phyloP scores from a whole-genome alignment of 2,113 vertebrate species.

The Irena cyanogastra region DNA sequence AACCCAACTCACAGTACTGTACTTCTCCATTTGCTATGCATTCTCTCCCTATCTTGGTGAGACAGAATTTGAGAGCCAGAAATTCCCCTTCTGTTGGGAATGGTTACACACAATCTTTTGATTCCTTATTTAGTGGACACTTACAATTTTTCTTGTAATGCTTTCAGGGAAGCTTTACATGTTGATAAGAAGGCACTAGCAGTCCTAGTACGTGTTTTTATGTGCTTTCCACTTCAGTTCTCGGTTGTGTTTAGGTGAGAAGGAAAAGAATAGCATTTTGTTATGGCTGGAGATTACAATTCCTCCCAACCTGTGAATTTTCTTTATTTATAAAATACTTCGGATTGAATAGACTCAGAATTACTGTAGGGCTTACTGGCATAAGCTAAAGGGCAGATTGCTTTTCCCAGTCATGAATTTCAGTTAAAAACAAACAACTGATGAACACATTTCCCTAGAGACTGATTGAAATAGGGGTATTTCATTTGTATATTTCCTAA shows the following conservation, averaged over 20 bases:
- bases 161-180: conserved; percentile 4
- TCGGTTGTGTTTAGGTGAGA: neutral
- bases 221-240: conserved; percentile 24
- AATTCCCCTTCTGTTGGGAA: conserved; percentile 29
- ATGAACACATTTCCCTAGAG: neutral
- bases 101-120: neutral
- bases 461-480: neutral
- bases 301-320: neutral
- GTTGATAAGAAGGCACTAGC: conserved; percentile 38
- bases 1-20: neutral
- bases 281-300: neutral
- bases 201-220: neutral
- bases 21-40: neutral
- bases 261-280: conserved; percentile 20
- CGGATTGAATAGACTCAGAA: neutral
- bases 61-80: neutral
- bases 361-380: neutral
- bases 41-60: neutral
- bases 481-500: neutral
- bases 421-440: neutral
- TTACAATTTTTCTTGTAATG: conserved; percentile 26
- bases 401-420: neutral
- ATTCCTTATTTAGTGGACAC: conserved; percentile 44
- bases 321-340: conserved; percentile 32
- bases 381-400: neutral